A percentile compares a stretch with the other conserved stretches of the same genome.
Evolutionary conservation across 2,888 invertebrate genomes (phyloP).

Genomic region (Agrotis puta): DNA sequence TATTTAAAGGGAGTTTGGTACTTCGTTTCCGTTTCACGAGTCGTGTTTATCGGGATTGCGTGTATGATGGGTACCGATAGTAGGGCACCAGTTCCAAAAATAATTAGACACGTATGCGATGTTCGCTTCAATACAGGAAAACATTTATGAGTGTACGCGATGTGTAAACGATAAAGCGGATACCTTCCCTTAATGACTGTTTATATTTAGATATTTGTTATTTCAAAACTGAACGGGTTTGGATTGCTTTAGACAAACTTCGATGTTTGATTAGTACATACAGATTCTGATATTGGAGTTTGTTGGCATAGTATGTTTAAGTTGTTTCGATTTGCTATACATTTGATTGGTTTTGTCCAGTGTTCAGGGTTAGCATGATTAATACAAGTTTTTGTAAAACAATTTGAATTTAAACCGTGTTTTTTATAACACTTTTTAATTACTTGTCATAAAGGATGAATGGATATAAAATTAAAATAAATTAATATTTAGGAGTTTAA

Average conservation of each 20-base stretch:
- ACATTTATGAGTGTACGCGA: slow-evolving; percentile 76
- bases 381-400: too few relatives aligned
- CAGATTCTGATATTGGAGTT: slow-evolving; percentile 21
- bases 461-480: too few relatives aligned
- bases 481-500: too few relatives aligned
- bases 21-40: slow-evolving; percentile 32
- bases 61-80: slow-evolving; percentile 47
- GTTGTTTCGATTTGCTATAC: slow-evolving; percentile 4
- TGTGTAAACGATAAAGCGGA: slow-evolving; percentile 74
- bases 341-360: slow-evolving; percentile 6
- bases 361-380: too few relatives aligned
- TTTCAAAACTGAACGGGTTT: slow-evolving; percentile 52
- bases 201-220: slow-evolving; percentile 70
- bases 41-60: slow-evolving; percentile 39
- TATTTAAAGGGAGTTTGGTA: slow-evolving; percentile 42
- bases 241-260: slow-evolving; percentile 18
- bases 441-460: too few relatives aligned
- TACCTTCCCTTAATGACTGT: slow-evolving; percentile 72
- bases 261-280: slow-evolving; percentile 25
- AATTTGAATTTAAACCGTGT: too few relatives aligned
- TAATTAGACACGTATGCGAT: slow-evolving; percentile 68
- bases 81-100: slow-evolving; percentile 70
- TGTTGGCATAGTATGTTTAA: slow-evolving; percentile 2
- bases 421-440: too few relatives aligned
- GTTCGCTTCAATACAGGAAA: slow-evolving; percentile 76